phyloP scores from a whole-genome alignment of 2,113 vertebrate species.

The Thamnophis sirtalis region DNA sequence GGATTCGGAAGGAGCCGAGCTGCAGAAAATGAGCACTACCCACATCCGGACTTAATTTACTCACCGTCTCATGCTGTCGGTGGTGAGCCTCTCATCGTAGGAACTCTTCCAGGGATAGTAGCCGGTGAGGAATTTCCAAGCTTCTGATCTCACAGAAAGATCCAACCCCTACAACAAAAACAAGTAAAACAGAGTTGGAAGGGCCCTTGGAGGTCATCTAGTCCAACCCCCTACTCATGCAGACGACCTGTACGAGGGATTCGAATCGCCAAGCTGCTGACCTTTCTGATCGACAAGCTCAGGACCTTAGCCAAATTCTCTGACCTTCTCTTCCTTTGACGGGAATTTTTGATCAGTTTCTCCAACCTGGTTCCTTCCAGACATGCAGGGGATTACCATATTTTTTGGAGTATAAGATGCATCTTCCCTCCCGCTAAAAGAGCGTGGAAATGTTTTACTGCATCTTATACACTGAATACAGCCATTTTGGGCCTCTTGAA shows the following conservation, averaged over 20 bases:
- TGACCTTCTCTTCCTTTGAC: background rate
- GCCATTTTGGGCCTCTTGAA: too few species aligned
- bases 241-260: too few species aligned
- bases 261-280: too few species aligned
- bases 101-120: constrained; percentile 54
- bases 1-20: background rate
- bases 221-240: too few species aligned
- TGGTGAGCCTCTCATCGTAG: constrained; percentile 18
- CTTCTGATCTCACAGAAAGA: constrained; percentile 15
- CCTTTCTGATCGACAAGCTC: too few species aligned
- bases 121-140: constrained; percentile 56
- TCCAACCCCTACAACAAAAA: constrained; percentile 30
- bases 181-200: too few species aligned
- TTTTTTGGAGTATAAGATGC: too few species aligned
- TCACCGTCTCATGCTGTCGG: constrained; percentile 32
- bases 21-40: background rate
- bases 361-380: background rate
- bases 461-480: too few species aligned
- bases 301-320: too few species aligned
- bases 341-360: background rate
- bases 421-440: too few species aligned
- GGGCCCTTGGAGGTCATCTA: too few species aligned
- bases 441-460: too few species aligned
- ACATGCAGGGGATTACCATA: background rate
- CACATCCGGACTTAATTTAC: background rate